Conservation (phyloP, 1,140 invertebrate species). For the Littorina saxatilis region DNA sequence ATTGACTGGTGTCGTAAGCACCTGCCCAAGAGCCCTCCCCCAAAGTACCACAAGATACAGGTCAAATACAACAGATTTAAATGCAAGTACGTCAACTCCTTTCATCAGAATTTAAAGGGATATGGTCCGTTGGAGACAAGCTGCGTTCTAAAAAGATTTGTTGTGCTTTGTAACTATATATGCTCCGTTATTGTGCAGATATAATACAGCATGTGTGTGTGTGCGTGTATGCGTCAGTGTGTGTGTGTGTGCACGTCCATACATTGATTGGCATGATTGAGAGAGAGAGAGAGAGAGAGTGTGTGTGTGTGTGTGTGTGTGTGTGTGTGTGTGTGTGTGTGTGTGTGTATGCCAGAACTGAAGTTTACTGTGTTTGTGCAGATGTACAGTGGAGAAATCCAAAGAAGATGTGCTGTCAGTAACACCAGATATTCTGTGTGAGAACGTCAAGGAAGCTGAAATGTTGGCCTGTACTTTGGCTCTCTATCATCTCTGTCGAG, state of each 20-base stretch:
- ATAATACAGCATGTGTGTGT: background rate
- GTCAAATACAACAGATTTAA: conserved; percentile 60
- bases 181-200: too few relatives aligned
- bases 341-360: background rate
- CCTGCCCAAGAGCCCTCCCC: conserved; percentile 63
- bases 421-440: conserved; percentile 68
- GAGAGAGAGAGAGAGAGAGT: background rate
- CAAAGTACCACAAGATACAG: conserved; percentile 66
- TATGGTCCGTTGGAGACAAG: background rate
- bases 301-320: background rate
- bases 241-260: too few relatives aligned
- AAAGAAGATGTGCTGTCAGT: conserved; percentile 65
- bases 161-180: background rate
- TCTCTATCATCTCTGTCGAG: conserved; percentile 71
- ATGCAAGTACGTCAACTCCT: conserved; percentile 53
- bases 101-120: background rate
- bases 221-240: background rate
- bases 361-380: conserved; percentile 38
- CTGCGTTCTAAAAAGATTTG: background rate
- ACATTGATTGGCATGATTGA: too few relatives aligned
- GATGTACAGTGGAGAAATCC: conserved; percentile 58
- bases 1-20: conserved; percentile 74
- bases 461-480: conserved; percentile 69
- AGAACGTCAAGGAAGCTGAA: conserved; percentile 70
- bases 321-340: conserved; percentile 10